A percentile compares a stretch with the other conserved stretches of the same genome.
Conservation (phyloP, 2,113 vertebrate genomes). For the Mola mola region DNA sequence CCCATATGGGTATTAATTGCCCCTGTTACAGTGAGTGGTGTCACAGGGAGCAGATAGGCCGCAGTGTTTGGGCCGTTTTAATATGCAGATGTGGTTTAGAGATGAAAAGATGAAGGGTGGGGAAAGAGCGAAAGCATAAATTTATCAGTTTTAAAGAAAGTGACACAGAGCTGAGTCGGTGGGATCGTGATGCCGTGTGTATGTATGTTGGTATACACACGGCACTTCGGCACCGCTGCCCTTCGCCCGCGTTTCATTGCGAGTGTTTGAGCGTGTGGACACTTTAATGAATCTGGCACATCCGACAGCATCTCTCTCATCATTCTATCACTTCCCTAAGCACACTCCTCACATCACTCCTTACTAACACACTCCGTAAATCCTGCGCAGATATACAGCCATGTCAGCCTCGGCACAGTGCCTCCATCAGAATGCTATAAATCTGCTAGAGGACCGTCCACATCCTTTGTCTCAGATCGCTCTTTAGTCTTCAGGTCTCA, state of each 20-base stretch:
- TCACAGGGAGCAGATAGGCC: neutral
- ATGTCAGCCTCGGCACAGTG: conserved; percentile 47
- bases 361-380: conserved; percentile 61
- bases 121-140: conserved; percentile 7
- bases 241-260: conserved; percentile 44
- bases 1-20: too few relatives aligned
- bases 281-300: conserved; percentile 52
- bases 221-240: conserved; percentile 20
- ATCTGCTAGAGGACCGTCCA: conserved; percentile 55
- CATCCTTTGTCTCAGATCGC: conserved; percentile 58
- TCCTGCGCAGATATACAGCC: conserved; percentile 66
- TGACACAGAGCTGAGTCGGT: neutral
- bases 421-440: conserved; percentile 56
- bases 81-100: conserved; percentile 19
- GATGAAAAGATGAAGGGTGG: conserved; percentile 29
- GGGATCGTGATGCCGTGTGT: conserved; percentile 8
- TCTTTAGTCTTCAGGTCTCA: conserved; percentile 53
- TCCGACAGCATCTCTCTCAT: conserved; percentile 36
- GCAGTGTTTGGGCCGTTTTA: neutral
- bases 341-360: conserved; percentile 54
- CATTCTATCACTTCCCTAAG: conserved; percentile 60
- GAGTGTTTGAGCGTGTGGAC: conserved; percentile 38
- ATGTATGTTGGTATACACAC: conserved; percentile 5
- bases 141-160: neutral
- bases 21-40: too few relatives aligned